Base-by-base conservation (phyloP, 1,140 invertebrate genomes). In the Orchestia grillus region DNA sequence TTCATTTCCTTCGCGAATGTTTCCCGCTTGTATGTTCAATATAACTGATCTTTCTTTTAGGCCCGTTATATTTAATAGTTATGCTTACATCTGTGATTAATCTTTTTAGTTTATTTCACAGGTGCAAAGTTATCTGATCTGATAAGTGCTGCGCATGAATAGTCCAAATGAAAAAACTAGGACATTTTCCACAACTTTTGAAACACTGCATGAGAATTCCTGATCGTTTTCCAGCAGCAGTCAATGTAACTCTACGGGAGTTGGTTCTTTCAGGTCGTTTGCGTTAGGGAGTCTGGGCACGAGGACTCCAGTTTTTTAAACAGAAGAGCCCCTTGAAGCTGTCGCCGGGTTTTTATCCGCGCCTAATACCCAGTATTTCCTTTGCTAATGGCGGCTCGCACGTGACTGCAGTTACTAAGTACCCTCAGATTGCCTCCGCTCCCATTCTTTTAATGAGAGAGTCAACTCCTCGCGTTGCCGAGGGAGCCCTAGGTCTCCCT, bases 341-440 rank as follows among this genome's bases (percentile, higher is more conserved):
- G 88, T 90, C 88, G 88, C 88, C 43, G 41, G 62, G 62, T 44
- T 90, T 90, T 90, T 90, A 90, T 90, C 88, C 41, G 43, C 88
- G 43, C 43, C 92, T 94, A 45, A 94, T 94, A 94, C 92, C 43
- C 43, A 94, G 92, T 94, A 94, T 94, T 94, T 94, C 92, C 92
- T 44, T 44, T 94, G 43, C 36, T 94, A 94, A 94, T 94, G 92
- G 92, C 43, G 40, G 92, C 44, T n/a, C 92, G 92, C 41, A 94
- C 92, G 92, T 94, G 92, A 94, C 92, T 94, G 92, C 44, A 94
- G 92, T 94, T 45, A n/a, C 92, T 94, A 94, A 94, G 92, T 94
- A 94, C 43, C 43, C 40, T 40, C 44, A 94, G 92, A 94, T 94
- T 94, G 92, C 92, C 92, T n/a, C 44, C 44, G 3, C 92, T 94